phyloP scores from a whole-genome alignment of 2,113 vertebrate species.

The Pelecanus crispus region DNA sequence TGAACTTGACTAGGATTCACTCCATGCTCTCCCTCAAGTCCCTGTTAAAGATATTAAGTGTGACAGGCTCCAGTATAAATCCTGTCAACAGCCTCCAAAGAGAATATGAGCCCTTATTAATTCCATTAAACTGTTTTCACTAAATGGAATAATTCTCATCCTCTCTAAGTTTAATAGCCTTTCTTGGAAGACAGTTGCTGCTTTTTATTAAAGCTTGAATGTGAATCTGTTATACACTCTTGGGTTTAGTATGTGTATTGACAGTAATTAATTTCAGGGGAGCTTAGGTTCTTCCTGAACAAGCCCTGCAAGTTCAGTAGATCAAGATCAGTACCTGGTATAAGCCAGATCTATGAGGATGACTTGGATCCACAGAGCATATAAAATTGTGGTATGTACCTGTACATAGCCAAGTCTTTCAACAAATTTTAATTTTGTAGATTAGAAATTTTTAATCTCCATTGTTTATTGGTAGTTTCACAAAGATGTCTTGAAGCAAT shows the following conservation, averaged over 20 bases:
- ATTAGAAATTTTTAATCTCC: not conserved
- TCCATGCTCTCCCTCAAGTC: not conserved
- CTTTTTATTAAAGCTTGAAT: not conserved
- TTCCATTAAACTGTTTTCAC: not conserved
- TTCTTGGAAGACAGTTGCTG: not conserved
- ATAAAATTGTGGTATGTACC: not conserved
- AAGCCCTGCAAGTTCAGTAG: not conserved
- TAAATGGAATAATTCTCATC: not conserved
- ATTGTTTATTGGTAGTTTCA: not conserved
- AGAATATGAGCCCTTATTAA: not conserved
- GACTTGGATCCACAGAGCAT: not conserved
- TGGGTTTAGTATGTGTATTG: not conserved
- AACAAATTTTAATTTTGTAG: not conserved
- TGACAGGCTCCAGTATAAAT: not conserved
- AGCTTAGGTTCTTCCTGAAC: not conserved
- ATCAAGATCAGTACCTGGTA: not conserved
- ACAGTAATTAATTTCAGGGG: not conserved
- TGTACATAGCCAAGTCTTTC: not conserved
- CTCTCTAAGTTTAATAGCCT: not conserved
- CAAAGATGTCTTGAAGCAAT: not conserved
- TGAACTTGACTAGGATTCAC: not conserved
- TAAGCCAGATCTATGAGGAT: not conserved
- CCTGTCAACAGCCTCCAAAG: not conserved
- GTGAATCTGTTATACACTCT: not conserved
- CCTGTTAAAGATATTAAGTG: not conserved